Base-by-base conservation (phyloP, 1,140 invertebrate species). In the Manduca sexta region DNA sequence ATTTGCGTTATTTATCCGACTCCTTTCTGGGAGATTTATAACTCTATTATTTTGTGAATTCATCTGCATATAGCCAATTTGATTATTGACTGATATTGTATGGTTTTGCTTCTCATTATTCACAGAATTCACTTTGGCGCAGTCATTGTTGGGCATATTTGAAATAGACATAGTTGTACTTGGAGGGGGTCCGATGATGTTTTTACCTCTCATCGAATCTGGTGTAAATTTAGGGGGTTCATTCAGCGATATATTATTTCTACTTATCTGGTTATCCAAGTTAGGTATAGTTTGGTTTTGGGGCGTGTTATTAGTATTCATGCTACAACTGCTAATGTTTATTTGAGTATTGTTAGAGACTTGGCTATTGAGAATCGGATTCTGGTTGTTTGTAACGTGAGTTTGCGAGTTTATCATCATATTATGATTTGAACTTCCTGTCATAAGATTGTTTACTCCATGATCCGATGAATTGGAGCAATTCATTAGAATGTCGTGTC, bases 31-130 rank as follows among this genome's bases (percentile, higher is more conserved):
- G 41, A 86, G 64, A 63, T 80, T 86, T 7, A 86, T 86, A 1
- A 86, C 74, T 68, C 83, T 76, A 47, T 78, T 82, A 35, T 80
- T 81, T 51, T 78, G 82, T 10, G 71, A 48, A 57, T 84, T 86
- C 82, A 87, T 83, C 54, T 85, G 84, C 66, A 86, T 80, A 47
- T 73, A 87, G 42, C 83, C 81, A 14, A 86, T 77, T 64, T 79
- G 84, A 55, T 84, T 86, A 47, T 62, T 83, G 0, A 79, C 74
- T 14, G 83, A 79, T 49, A 87, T 83, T 5, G 69, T 71, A 45
- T 86, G 73, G 47, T 78, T 79, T 55, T 73, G 79, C 52, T 84
- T 84, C 34, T 83, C 79, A 46, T 70, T 76, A 16, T 54, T 63
- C 15, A 78, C 71, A 42, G 84, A 74, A 52, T 74, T 83, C 3